These are phyloP conservation scores for Xestia sexstrigata DNA, from an alignment of 2,888 invertebrate genomes.

Conservation along the genomic window DNA sequence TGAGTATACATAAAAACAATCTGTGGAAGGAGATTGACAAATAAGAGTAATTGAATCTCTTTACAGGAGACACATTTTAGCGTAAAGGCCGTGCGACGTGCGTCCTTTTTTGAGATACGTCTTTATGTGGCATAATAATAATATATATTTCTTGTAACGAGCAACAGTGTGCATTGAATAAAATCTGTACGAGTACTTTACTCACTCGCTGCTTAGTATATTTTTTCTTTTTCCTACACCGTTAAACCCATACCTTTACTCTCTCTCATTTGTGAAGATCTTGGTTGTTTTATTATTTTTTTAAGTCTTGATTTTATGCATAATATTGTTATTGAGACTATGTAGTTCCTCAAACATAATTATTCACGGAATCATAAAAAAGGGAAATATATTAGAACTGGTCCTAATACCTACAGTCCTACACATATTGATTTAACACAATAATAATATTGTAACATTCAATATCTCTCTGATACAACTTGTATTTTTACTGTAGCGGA, in stretches of 20 bases:
- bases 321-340: not conserved
- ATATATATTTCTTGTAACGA: slow-evolving; percentile 15
- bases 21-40: slow-evolving; percentile 65
- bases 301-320: not conserved
- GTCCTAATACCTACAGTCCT: not conserved
- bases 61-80: slow-evolving; percentile 51
- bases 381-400: not conserved
- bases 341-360: not conserved
- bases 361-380: not conserved
- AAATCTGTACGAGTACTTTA: slow-evolving; percentile 33
- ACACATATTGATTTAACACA: not conserved
- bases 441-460: not conserved
- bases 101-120: slow-evolving; percentile 23
- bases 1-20: slow-evolving; percentile 61
- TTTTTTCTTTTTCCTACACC: not conserved
- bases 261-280: not conserved
- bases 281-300: not conserved
- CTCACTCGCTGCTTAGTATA: not conserved
- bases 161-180: slow-evolving; percentile 21
- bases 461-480: not conserved
- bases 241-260: not conserved
- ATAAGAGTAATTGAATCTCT: slow-evolving; percentile 66
- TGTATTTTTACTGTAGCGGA: not conserved
- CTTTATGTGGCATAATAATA: slow-evolving; percentile 16
- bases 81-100: slow-evolving; percentile 11